Conservation (phyloP, 2,113 vertebrate genomes). For the Phaethon lepturus region DNA sequence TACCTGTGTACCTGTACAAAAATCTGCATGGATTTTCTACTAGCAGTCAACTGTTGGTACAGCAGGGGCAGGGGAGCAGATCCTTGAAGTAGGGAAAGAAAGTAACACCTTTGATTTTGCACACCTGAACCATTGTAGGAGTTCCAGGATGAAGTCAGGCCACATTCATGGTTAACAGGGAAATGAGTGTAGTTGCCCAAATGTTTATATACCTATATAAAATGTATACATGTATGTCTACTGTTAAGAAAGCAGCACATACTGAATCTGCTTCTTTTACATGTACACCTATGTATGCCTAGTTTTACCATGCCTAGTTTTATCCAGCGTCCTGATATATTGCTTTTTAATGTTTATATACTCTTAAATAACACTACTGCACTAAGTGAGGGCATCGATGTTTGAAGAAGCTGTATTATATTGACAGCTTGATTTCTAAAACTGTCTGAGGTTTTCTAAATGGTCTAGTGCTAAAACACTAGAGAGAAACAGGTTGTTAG, state of each 20-base stretch:
- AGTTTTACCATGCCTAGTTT: not conserved
- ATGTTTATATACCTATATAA: not conserved
- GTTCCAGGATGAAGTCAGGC: not conserved
- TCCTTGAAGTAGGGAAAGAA: not conserved
- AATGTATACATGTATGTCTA: not conserved
- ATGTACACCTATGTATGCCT: not conserved
- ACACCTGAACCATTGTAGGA: not conserved
- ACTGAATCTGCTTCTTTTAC: not conserved
- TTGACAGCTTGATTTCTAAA: not conserved
- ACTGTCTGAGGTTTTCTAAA: not conserved
- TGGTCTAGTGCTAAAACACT: not conserved
- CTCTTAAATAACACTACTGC: not conserved
- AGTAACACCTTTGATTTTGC: not conserved
- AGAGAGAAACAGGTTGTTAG: not conserved
- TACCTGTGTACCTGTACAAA: not conserved
- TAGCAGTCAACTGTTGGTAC: not conserved
- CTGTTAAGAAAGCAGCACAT: not conserved
- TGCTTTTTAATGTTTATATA: not conserved
- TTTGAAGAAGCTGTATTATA: not conserved
- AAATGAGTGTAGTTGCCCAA: not conserved
- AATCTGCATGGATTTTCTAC: not conserved
- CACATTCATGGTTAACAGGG: not conserved
- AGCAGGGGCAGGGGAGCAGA: not conserved
- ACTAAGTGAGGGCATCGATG: not conserved
- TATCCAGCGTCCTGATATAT: not conserved